A percentile compares a stretch with the other conserved stretches of the same genome.
phyloP scores from a whole-genome alignment of 2,888 invertebrate species.

The Thereva unica region DNA sequence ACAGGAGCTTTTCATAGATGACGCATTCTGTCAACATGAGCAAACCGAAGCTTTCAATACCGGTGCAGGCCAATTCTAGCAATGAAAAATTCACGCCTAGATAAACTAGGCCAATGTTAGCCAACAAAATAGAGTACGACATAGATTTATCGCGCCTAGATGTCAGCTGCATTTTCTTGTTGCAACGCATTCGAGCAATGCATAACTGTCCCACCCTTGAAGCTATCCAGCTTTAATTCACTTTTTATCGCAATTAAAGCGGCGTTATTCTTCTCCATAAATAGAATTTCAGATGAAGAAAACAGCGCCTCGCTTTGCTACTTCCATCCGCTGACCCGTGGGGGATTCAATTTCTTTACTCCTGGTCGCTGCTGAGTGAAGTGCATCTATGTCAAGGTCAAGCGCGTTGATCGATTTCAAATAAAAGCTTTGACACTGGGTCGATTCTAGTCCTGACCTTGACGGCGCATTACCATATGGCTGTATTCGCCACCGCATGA shows the following conservation, averaged over 20 bases:
- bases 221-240: conserved; percentile 1
- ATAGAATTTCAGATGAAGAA: not conserved
- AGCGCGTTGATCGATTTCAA: conserved; percentile 22
- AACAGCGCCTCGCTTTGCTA: not conserved
- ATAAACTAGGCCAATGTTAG: conserved; percentile 29
- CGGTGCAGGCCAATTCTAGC: too few relatives aligned
- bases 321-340: not conserved
- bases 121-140: conserved; percentile 26
- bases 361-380: conserved; percentile 1
- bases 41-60: too few relatives aligned
- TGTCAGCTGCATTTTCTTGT: conserved; percentile 28
- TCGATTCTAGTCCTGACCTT: conserved; percentile 21
- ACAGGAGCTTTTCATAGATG: conserved; percentile 5
- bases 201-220: conserved; percentile 22
- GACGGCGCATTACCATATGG: conserved; percentile 11
- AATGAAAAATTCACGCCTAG: not conserved
- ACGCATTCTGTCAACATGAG: not conserved
- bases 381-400: conserved; percentile 27
- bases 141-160: conserved; percentile 3
- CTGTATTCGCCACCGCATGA: conserved; percentile 5
- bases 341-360: conserved; percentile 5
- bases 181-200: not conserved
- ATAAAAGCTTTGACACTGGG: conserved; percentile 32
- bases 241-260: too few relatives aligned
- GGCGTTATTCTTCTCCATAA: not conserved